Percentiles rank a stretch among this genome's conserved stretches.
phyloP scores from a whole-genome alignment of 2,113 vertebrate genomes.

The Vulpes ferrilata region DNA sequence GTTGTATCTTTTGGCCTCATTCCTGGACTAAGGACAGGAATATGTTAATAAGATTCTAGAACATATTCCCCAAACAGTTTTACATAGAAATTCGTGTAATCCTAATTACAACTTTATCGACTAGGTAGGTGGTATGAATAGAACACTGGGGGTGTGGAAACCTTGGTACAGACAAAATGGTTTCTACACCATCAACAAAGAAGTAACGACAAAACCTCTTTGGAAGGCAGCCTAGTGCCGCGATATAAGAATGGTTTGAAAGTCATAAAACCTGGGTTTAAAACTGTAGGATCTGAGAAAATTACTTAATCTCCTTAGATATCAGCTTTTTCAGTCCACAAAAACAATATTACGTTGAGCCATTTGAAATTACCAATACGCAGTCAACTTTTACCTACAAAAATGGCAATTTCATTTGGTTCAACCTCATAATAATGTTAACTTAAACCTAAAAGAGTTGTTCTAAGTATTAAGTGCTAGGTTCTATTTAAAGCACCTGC shows the following conservation, averaged over 20 bases:
- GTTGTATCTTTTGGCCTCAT: not conserved
- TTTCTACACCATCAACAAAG: not conserved
- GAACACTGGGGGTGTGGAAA: not conserved
- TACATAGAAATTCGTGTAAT: slow-evolving; percentile 11
- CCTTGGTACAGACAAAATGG: not conserved
- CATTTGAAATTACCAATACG: slow-evolving; percentile 8
- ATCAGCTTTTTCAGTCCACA: not conserved
- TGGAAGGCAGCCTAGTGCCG: not conserved
- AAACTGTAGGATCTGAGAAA: slow-evolving; percentile 14
- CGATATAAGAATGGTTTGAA: not conserved
- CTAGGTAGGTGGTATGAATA: not conserved
- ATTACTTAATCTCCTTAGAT: not conserved
- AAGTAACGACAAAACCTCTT: not conserved
- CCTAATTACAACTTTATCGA: not conserved
- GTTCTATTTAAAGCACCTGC: not conserved
- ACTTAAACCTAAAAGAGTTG: not conserved
- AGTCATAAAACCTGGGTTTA: slow-evolving; percentile 27
- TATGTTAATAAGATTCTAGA: not conserved
- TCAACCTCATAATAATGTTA: not conserved
- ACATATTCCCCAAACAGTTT: not conserved
- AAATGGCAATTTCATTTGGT: not conserved
- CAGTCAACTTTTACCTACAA: not conserved
- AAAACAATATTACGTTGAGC: not conserved
- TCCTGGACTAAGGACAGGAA: not conserved
- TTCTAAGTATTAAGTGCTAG: not conserved